These are phyloP conservation scores for Mus caroli DNA, from an alignment of 2,797 vertebrate genomes.

Conservation along the genomic window DNA sequence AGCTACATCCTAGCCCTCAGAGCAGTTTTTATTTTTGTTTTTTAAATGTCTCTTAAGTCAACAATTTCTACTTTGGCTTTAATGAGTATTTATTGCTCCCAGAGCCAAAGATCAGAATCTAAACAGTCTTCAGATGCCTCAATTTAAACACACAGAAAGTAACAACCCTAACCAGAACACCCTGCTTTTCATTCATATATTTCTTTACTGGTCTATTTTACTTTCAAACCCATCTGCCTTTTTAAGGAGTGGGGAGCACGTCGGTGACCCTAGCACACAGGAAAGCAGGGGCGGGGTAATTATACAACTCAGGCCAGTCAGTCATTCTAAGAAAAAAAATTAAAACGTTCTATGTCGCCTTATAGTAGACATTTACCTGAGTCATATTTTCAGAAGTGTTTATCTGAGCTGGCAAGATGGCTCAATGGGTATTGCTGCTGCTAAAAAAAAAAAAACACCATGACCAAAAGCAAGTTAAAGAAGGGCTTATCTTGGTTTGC, in stretches of 20 bases:
- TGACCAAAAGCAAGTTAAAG: neutral
- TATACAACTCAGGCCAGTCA: neutral
- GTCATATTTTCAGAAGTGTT: constrained; percentile 43
- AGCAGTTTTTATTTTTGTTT: neutral
- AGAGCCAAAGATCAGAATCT: constrained; percentile 55
- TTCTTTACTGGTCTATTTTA: constrained; percentile 42
- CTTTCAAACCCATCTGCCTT: constrained; percentile 49
- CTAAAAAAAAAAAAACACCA: too few relatives aligned
- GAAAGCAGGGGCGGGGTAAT: neutral
- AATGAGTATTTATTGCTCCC: constrained; percentile 52
- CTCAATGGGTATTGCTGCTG: neutral
- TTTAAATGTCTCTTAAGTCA: constrained; percentile 31
- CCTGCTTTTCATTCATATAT: constrained; percentile 37
- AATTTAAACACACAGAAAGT: constrained; percentile 58
- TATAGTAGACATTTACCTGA: neutral
- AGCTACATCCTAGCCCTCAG: neutral
- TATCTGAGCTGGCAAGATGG: neutral
- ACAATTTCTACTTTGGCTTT: constrained; percentile 53
- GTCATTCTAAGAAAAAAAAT: neutral
- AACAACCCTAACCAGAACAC: neutral
- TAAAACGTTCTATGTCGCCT: neutral
- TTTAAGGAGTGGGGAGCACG: neutral
- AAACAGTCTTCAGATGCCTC: constrained; percentile 49
- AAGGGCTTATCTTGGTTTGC: neutral
- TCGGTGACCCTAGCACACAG: too few relatives aligned